Evolutionary conservation across 2,113 vertebrate species (phyloP).

Genomic region (Datnioides undecimradiatus): DNA sequence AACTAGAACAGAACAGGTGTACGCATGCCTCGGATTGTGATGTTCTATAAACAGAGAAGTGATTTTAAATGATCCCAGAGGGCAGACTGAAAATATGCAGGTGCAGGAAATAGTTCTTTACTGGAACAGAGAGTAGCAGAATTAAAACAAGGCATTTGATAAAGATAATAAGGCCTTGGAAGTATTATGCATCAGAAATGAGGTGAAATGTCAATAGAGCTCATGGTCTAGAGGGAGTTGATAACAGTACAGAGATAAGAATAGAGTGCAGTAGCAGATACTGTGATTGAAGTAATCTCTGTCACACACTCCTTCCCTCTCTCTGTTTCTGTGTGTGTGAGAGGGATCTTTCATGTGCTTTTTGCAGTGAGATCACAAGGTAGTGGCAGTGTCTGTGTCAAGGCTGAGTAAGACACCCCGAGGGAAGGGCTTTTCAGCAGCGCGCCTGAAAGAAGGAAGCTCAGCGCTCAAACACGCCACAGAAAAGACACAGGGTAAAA

Average conservation of each 20-base stretch:
- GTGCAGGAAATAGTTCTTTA: constrained; percentile 24
- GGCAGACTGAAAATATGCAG: constrained; percentile 23
- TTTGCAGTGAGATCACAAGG: constrained; percentile 70
- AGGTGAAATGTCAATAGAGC: constrained; percentile 77
- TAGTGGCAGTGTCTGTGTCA: constrained; percentile 57
- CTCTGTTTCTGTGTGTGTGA: constrained; percentile 34
- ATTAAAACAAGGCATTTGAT: constrained; percentile 40
- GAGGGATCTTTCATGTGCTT: constrained; percentile 68
- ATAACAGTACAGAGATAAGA: constrained; percentile 73
- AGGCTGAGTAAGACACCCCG: constrained; percentile 55
- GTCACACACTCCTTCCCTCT: constrained; percentile 39
- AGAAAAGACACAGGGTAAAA: constrained; percentile 41
- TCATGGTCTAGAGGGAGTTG: constrained; percentile 55
- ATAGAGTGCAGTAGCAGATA: constrained; percentile 64
- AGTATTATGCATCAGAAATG: constrained; percentile 62
- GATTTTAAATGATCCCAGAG: constrained; percentile 32
- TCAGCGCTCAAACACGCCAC: constrained; percentile 42
- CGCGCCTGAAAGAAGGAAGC: constrained; percentile 50
- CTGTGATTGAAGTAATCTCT: constrained; percentile 67
- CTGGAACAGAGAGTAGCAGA: constrained; percentile 22
- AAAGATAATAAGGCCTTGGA: constrained; percentile 50
- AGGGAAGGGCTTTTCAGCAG: constrained; percentile 67
- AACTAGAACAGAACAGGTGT: constrained; percentile 33
- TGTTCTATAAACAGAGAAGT: constrained; percentile 30
- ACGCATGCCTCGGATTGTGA: background rate